These are phyloP conservation scores for Melipona beecheii DNA, from an alignment of 2,888 invertebrate species.

Conservation along the genomic window DNA sequence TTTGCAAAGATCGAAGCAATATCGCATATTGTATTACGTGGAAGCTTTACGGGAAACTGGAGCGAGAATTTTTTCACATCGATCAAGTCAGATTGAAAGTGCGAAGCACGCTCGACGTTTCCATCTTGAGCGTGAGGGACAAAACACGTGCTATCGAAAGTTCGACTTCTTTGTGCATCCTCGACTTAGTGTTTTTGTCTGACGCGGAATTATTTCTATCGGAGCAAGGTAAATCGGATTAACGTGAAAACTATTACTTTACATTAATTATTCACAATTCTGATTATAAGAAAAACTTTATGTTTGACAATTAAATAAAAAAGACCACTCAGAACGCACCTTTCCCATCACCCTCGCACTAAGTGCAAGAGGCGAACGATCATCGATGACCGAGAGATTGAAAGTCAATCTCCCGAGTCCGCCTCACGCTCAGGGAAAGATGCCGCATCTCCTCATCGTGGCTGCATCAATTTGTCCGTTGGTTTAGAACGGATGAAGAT, in stretches of 20 bases:
- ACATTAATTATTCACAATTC: no score
- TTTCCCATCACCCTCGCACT: no score
- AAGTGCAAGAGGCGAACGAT: no score
- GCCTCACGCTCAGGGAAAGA: no score
- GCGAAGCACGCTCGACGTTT: constrained; percentile 22
- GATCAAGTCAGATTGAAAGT: constrained; percentile 40
- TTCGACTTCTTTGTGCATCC: constrained; percentile 24
- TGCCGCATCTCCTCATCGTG: no score
- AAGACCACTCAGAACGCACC: no score
- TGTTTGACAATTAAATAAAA: no score
- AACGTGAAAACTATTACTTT: not conserved
- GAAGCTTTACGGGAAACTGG: not conserved
- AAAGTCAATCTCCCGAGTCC: no score
- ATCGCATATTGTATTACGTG: not conserved
- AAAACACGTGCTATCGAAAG: constrained; percentile 38
- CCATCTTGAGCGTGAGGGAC: constrained; percentile 22
- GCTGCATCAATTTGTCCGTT: no score
- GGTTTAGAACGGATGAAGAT: no score
- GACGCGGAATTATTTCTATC: constrained; percentile 20
- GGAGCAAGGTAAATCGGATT: not conserved
- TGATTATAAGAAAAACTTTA: accelerated
- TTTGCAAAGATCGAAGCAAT: not conserved
- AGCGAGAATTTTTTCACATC: constrained; percentile 22
- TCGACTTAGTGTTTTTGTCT: constrained; percentile 17
- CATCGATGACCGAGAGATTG: no score